Conservation (phyloP, 2,797 vertebrate species). For the Crocidura indochinensis region DNA sequence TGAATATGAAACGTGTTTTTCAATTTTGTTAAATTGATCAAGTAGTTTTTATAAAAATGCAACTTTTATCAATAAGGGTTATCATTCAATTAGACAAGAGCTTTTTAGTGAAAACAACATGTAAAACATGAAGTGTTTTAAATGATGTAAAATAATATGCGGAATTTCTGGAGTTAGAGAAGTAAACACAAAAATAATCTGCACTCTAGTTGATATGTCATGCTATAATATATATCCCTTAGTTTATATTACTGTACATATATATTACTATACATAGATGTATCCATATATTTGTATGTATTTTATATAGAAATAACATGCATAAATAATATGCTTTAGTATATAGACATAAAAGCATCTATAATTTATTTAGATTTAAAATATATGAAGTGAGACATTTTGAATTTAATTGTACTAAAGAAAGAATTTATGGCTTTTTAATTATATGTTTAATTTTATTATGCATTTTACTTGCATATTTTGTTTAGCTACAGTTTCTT, state of each 20-base stretch:
- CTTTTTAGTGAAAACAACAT: slow-evolving; percentile 5
- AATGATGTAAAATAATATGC: slow-evolving; percentile 40
- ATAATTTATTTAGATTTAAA: slow-evolving; percentile 17
- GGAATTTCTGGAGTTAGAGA: not conserved
- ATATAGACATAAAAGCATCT: not conserved
- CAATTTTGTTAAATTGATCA: slow-evolving; percentile 40
- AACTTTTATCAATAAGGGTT: slow-evolving; percentile 29
- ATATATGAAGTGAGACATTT: not conserved
- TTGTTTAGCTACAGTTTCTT: not conserved
- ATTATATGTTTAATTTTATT: not conserved
- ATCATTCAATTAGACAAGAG: slow-evolving; percentile 3
- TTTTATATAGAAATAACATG: not conserved
- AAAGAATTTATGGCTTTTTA: not conserved
- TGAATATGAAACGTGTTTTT: slow-evolving; percentile 32
- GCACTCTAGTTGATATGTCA: not conserved
- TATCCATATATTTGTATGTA: not conserved
- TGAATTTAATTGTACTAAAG: slow-evolving; percentile 33
- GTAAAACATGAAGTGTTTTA: not conserved
- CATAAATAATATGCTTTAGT: not conserved
- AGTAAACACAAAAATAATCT: slow-evolving; percentile 26
- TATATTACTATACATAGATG: not conserved
- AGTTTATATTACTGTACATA: not conserved
- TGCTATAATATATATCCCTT: not conserved
- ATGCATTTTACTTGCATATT: not conserved
- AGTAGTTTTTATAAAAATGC: slow-evolving; percentile 24